Percentiles rank a stretch among this genome's conserved stretches.
Evolutionary conservation across 1,140 invertebrate genomes (phyloP).

Genomic region (Hylaeus volcanicus): DNA sequence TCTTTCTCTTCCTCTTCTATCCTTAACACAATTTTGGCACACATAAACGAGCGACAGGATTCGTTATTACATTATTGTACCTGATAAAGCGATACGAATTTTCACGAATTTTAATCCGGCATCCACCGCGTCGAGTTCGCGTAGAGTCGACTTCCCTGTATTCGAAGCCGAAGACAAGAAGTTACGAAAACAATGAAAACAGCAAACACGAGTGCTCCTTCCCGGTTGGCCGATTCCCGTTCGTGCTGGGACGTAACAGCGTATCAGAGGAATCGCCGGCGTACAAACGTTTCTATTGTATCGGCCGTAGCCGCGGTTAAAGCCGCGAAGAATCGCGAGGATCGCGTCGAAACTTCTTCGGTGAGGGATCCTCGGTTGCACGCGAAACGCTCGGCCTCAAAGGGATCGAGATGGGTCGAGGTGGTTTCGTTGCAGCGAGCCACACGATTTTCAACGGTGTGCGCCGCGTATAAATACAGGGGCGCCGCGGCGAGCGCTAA

Average conservation of each 20-base stretch:
- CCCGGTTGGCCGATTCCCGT: neutral
- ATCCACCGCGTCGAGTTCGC: too few relatives aligned
- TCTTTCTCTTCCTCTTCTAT: too few relatives aligned
- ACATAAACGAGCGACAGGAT: too few relatives aligned
- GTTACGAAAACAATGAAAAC: neutral
- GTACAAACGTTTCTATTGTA: conserved; percentile 17
- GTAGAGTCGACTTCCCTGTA: too few relatives aligned
- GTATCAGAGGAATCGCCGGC: conserved; percentile 15
- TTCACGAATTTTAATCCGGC: too few relatives aligned
- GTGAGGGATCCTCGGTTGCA: neutral
- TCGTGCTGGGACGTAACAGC: neutral
- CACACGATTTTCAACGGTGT: conserved; percentile 2
- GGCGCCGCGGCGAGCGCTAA: conserved; percentile 3
- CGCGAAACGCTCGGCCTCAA: neutral
- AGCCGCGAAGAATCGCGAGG: conserved; percentile 9
- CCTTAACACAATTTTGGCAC: too few relatives aligned
- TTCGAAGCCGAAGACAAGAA: neutral
- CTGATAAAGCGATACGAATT: too few relatives aligned
- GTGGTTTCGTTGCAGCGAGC: neutral
- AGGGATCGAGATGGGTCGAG: neutral
- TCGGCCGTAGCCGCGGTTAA: neutral
- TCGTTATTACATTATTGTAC: too few relatives aligned
- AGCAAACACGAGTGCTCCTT: neutral
- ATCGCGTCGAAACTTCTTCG: neutral
- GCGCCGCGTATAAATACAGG: conserved; percentile 5